Evolutionary conservation across 2,113 vertebrate genomes (phyloP).

Genomic region (Heterocephalus glaber): DNA sequence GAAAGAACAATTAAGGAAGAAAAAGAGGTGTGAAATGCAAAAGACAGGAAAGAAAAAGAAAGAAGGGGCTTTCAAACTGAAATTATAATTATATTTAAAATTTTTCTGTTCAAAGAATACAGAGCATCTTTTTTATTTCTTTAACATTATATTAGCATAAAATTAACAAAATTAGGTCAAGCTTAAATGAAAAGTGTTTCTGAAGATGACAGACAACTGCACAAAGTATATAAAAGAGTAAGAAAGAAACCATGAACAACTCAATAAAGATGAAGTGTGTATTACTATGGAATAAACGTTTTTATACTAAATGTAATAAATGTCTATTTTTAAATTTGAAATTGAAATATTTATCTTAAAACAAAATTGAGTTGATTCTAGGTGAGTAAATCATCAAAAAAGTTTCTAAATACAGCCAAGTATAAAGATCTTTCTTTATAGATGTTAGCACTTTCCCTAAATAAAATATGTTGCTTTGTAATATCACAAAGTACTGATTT

Average conservation of each 20-base stretch:
- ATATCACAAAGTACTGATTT: constrained; percentile 21
- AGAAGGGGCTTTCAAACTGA: neutral
- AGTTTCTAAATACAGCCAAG: neutral
- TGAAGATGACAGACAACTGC: neutral
- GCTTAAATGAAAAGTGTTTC: neutral
- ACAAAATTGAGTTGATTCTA: neutral
- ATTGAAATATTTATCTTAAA: neutral
- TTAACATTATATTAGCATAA: neutral
- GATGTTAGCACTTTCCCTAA: neutral
- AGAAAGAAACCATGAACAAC: neutral
- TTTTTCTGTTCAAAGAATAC: neutral
- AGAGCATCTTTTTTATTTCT: constrained; percentile 41
- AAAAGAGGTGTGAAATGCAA: neutral
- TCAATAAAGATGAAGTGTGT: neutral
- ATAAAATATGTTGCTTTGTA: neutral
- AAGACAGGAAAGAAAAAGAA: neutral
- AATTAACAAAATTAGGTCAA: constrained; percentile 13
- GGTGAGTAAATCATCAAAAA: neutral
- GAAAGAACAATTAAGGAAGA: neutral
- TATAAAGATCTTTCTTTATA: neutral
- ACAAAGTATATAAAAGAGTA: neutral
- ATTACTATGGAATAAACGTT: neutral
- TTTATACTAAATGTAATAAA: neutral
- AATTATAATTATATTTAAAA: neutral
- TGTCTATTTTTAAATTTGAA: neutral